These are phyloP conservation scores for Ictalurus punctatus DNA, from an alignment of 2,113 vertebrate genomes.

Conservation along the genomic window DNA sequence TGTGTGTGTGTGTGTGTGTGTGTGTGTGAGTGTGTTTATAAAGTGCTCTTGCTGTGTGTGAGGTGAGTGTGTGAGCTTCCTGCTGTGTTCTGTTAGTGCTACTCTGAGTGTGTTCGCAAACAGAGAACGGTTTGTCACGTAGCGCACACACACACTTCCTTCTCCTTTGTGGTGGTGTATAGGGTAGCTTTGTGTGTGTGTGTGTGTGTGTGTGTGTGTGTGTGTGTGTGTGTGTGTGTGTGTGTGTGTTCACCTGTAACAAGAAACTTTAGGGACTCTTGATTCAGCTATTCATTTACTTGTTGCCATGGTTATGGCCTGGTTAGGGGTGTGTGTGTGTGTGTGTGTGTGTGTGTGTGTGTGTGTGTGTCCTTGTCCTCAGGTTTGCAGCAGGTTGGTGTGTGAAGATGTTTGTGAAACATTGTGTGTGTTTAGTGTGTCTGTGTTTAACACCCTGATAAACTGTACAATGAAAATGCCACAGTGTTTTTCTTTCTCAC, in stretches of 20 bases:
- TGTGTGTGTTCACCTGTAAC: slow-evolving; percentile 40
- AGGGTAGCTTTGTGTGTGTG: not conserved
- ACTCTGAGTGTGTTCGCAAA: not conserved
- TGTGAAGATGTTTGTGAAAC: not conserved
- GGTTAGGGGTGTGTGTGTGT: slow-evolving; percentile 34
- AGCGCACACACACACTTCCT: not conserved
- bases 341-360: no score
- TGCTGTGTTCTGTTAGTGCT: not conserved
- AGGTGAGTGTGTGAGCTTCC: not conserved
- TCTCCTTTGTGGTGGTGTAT: slow-evolving; percentile 5
- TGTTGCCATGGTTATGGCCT: slow-evolving; percentile 59
- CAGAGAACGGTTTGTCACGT: not conserved
- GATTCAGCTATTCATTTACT: slow-evolving; percentile 65
- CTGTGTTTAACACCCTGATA: not conserved
- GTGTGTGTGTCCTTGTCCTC: not conserved
- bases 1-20: not conserved
- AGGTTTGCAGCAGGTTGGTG: not conserved
- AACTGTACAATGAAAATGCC: not conserved
- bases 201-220: no score
- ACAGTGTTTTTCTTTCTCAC: not conserved
- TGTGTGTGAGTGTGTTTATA: no score
- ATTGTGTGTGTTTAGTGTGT: not conserved
- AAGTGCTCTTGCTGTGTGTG: not conserved
- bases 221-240: slow-evolving; percentile 10
- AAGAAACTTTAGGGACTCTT: slow-evolving; percentile 45